Conservation (phyloP, 2,888 invertebrate species). For the Ecdyonurus torrentis region DNA sequence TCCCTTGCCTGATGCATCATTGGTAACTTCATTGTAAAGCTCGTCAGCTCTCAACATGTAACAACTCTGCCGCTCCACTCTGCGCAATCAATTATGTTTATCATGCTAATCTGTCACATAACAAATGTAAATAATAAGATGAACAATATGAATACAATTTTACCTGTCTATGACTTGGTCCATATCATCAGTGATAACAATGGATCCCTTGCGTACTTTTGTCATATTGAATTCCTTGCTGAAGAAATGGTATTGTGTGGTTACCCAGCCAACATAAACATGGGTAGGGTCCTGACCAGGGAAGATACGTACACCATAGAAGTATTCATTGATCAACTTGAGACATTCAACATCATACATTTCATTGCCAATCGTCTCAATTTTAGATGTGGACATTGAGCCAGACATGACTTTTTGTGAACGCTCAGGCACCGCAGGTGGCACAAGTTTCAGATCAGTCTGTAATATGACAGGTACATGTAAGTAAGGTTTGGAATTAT, state of each 20-base stretch:
- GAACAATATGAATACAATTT: constrained; percentile 16
- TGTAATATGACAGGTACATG: no score
- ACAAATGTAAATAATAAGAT: no score
- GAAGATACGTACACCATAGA: constrained; percentile 74
- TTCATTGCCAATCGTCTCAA: constrained; percentile 71
- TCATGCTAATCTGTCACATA: no score
- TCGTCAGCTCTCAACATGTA: constrained; percentile 97
- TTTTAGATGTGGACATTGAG: constrained; percentile 45
- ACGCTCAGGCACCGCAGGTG: constrained; percentile 45
- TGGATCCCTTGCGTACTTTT: constrained; percentile 66
- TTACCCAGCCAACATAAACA: constrained; percentile 98
- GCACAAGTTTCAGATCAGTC: constrained; percentile 41
- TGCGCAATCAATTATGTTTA: no score
- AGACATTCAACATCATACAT: constrained; percentile 75
- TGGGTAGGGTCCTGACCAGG: constrained; percentile 90
- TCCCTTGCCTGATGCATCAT: constrained; percentile 79
- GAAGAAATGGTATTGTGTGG: constrained; percentile 87
- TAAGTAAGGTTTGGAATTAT: neutral
- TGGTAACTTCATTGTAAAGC: constrained; percentile 82
- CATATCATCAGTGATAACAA: constrained; percentile 65
- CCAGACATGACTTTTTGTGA: constrained; percentile 59
- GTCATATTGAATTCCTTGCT: constrained; percentile 81
- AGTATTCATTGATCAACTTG: constrained; percentile 92
- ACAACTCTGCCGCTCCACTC: constrained; percentile 89
- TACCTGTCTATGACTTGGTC: constrained; percentile 59